Base-by-base conservation (phyloP, 2,113 vertebrate genomes). In the Baryphthengus martii region DNA sequence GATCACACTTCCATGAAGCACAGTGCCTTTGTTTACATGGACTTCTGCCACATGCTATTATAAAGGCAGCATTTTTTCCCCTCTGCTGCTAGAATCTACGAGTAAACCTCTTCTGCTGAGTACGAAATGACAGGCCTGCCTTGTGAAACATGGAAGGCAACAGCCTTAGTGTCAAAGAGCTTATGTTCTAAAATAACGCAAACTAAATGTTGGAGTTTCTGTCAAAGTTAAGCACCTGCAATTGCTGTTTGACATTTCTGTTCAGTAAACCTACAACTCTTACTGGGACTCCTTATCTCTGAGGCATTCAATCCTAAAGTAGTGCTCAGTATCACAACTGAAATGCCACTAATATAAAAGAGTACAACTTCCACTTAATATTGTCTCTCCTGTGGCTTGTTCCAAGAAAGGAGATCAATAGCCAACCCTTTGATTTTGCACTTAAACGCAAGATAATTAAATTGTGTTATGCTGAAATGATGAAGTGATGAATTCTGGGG, bases 371-470 rank as follows among this genome's bases (percentile, higher is more conserved):
- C 39, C 65, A 90, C 76, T 84, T 84, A 77, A 72, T 91, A 77
- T 88, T 95, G n/a, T 44, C 80, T 92, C 86, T 89, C 83, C 63
- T 92, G 84, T 89, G 61, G 18, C 73, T 93, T 87, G 11, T 89
- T 90, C 76, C 61, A 81, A 72, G 80, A 80, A 84, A 21, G 40
- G 65, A 93, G 80, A 96, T 93, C 92, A 74, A 91, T 78, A 91
- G 49, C 56, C 81, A 65, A 89, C 61, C 72, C 65, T 89, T 84
- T 90, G 75, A 50, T 86, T 95, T 85, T 53, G 70, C 39, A 72
- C 61, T 92, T 90, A 78, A 75, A 87, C 78, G 35, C 61, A 87
- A 84, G 47, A 81, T 87, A 95, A 96, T 95, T 81, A 95, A 96
- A 87, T 31, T 65, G 86, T 74, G 44, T 85, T 92, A 71, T 63